Conservation (phyloP, 1,140 invertebrate species). For the Bombus consobrinus region DNA sequence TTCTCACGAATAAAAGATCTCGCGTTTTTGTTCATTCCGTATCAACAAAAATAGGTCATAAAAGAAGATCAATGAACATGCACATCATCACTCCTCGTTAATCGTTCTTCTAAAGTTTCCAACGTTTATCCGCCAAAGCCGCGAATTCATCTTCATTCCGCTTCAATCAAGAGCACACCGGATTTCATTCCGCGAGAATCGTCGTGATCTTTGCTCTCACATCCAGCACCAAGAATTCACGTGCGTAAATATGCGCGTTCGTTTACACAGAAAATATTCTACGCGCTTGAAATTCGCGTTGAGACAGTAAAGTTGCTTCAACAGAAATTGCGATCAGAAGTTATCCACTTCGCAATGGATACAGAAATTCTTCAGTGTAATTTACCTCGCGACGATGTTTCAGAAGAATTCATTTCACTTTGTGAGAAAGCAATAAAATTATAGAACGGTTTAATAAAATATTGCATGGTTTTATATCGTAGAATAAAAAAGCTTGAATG, state of each 20-base stretch:
- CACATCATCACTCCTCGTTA: neutral
- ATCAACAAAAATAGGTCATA: no score
- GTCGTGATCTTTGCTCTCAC: no score
- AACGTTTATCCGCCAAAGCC: neutral
- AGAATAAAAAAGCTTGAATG: neutral
- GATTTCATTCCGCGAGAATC: slow-evolving; percentile 5
- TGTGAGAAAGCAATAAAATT: neutral
- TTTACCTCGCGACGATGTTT: slow-evolving; percentile 47
- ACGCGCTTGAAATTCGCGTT: neutral
- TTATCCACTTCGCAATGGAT: slow-evolving; percentile 42
- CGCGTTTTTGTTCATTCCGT: no score
- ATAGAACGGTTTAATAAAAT: neutral
- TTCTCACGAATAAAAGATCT: no score
- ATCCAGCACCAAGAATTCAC: neutral
- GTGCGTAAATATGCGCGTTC: slow-evolving; percentile 36
- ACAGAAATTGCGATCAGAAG: slow-evolving; percentile 64
- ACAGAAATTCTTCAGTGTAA: slow-evolving; percentile 48
- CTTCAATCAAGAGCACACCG: neutral
- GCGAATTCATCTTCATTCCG: neutral
- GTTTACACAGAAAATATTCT: slow-evolving; percentile 56
- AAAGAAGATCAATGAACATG: no score
- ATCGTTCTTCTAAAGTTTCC: neutral
- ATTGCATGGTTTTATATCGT: neutral
- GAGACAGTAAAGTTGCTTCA: neutral
- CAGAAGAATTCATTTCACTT: slow-evolving; percentile 50